These are phyloP conservation scores for Calyptomena viridis DNA, from an alignment of 2,113 vertebrate genomes.

Conservation along the genomic window DNA sequence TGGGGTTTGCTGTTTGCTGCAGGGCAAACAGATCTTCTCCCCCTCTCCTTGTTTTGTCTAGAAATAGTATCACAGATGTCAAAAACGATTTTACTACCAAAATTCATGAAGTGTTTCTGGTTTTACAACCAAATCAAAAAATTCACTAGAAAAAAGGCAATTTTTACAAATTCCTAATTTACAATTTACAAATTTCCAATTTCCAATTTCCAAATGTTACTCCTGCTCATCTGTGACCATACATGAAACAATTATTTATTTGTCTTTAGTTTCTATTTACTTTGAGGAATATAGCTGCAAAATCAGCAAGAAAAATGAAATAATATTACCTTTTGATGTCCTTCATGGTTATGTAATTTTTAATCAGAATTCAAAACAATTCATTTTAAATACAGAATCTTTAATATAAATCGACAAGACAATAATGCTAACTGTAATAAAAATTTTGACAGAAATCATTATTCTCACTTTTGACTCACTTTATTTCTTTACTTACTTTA, in stretches of 20 bases:
- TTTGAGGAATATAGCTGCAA: not conserved
- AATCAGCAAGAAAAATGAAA: not conserved
- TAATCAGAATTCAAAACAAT: not conserved
- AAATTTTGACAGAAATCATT: not conserved
- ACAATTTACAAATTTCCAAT: too few species aligned
- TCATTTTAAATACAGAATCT: not conserved
- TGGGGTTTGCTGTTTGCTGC: not conserved
- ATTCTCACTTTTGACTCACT: not conserved
- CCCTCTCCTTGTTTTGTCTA: not conserved
- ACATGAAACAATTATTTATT: not conserved
- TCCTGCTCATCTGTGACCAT: not conserved
- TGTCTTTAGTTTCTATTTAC: not conserved
- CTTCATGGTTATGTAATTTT: not conserved
- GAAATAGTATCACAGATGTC: not conserved
- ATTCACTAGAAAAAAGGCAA: not conserved
- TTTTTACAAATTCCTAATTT: not conserved
- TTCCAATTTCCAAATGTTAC: too few species aligned
- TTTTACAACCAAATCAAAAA: not conserved
- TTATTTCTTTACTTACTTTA: not conserved
- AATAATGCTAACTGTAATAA: not conserved
- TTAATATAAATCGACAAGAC: not conserved
- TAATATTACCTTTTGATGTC: not conserved
- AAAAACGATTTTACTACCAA: not conserved
- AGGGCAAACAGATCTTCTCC: not conserved
- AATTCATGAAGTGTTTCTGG: not conserved